Conservation (phyloP, 2,888 invertebrate genomes). For the Tetragnatha montana region DNA sequence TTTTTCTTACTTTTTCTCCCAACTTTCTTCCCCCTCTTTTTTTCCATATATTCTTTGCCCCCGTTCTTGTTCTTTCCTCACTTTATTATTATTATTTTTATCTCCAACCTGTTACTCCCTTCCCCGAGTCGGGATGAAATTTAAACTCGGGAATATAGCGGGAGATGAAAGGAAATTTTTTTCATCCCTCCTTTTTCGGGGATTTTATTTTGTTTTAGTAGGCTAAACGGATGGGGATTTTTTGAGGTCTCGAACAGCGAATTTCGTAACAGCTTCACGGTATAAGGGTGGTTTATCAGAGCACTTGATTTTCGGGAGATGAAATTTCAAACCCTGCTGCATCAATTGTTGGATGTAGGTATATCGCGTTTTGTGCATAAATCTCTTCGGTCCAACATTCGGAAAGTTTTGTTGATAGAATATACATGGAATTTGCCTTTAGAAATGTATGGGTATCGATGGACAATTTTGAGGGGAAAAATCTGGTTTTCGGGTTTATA, state of each 20-base stretch:
- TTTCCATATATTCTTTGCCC: background rate
- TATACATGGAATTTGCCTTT: background rate
- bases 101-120: constrained; percentile 63
- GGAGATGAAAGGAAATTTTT: constrained; percentile 42
- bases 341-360: background rate
- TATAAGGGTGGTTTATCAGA: background rate
- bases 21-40: constrained; percentile 16
- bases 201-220: constrained; percentile 46
- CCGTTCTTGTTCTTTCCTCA: constrained; percentile 19
- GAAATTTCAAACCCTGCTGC: background rate
- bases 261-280: constrained; percentile 13
- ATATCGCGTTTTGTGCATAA: background rate
- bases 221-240: constrained; percentile 29
- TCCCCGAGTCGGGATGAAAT: constrained; percentile 48
- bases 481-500: background rate
- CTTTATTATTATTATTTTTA: constrained; percentile 57
- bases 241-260: constrained; percentile 14
- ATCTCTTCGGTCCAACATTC: background rate
- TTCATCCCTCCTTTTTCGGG: constrained; percentile 8
- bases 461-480: background rate
- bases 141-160: constrained; percentile 54
- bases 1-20: constrained; percentile 32
- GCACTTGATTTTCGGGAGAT: background rate
- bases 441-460: background rate
- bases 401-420: background rate